Conservation (phyloP, 2,888 invertebrate genomes). For the Podotricha telesiphe region DNA sequence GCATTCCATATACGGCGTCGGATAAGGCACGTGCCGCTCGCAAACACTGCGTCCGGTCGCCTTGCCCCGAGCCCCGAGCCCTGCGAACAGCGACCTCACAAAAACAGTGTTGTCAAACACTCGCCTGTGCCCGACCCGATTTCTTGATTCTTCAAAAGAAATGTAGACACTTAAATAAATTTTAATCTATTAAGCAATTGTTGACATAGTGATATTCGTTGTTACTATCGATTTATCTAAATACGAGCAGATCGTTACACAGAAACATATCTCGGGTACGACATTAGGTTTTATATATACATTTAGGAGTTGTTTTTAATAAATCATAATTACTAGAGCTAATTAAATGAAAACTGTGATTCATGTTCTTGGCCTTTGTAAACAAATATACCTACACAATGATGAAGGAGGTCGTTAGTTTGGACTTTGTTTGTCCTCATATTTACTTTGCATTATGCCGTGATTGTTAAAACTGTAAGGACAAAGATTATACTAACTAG, state of each 20-base stretch:
- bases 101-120: slow-evolving; percentile 40
- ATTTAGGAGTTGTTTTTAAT: not conserved
- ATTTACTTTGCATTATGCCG: not conserved
- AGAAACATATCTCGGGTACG: too few relatives aligned
- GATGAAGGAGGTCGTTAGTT: not conserved
- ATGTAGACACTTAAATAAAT: slow-evolving; percentile 16
- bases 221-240: too few relatives aligned
- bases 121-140: slow-evolving; percentile 26
- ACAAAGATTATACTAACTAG: not conserved
- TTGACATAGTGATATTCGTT: slow-evolving; percentile 1
- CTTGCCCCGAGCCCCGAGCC: slow-evolving; percentile 3
- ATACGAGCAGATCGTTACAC: too few relatives aligned
- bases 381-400: slow-evolving; percentile 1
- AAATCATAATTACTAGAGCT: not conserved
- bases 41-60: slow-evolving; percentile 49
- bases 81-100: slow-evolving; percentile 17
- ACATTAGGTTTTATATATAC: too few relatives aligned
- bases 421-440: too few relatives aligned
- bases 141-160: slow-evolving; percentile 27
- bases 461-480: not conserved
- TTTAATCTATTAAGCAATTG: not conserved
- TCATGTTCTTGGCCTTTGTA: not conserved
- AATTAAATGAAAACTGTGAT: not conserved
- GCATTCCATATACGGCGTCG: slow-evolving; percentile 76
- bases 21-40: slow-evolving; percentile 75